These are phyloP conservation scores for Tychaedon coryphoeus DNA, from an alignment of 2,113 vertebrate genomes.

Conservation along the genomic window DNA sequence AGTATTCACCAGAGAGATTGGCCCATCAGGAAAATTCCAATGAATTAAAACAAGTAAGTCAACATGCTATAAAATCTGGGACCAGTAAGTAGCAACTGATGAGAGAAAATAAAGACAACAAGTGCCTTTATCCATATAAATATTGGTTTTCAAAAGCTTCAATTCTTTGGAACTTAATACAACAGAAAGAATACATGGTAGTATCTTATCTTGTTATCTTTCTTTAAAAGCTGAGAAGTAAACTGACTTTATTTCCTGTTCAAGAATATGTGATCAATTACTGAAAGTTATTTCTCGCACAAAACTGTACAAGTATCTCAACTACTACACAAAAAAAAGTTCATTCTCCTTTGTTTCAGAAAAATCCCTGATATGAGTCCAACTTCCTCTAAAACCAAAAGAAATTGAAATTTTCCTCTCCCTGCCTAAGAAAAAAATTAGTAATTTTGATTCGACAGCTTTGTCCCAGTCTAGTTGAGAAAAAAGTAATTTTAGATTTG, in stretches of 20 bases:
- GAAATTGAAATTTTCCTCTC: not conserved
- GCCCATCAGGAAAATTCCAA: not conserved
- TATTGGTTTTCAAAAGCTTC: not conserved
- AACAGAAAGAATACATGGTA: not conserved
- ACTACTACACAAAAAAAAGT: not conserved
- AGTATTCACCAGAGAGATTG: not conserved
- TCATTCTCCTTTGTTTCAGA: not conserved
- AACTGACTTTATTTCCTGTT: not conserved
- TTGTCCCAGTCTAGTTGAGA: not conserved
- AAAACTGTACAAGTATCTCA: not conserved
- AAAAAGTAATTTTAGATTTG: not conserved
- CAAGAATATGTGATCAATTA: not conserved
- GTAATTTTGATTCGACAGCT: not conserved
- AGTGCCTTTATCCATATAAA: not conserved
- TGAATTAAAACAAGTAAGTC: not conserved
- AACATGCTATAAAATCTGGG: not conserved
- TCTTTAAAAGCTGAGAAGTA: not conserved
- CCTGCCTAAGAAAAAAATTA: not conserved
- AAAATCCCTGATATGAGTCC: not conserved
- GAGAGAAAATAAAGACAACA: not conserved
- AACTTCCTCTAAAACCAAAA: not conserved
- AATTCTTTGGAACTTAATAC: not conserved
- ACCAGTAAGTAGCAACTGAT: not conserved
- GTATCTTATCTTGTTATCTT: not conserved
- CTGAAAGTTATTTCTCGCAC: not conserved